These are phyloP conservation scores for Lepidostoma basale DNA, from an alignment of 1,140 invertebrate genomes.

Conservation along the genomic window DNA sequence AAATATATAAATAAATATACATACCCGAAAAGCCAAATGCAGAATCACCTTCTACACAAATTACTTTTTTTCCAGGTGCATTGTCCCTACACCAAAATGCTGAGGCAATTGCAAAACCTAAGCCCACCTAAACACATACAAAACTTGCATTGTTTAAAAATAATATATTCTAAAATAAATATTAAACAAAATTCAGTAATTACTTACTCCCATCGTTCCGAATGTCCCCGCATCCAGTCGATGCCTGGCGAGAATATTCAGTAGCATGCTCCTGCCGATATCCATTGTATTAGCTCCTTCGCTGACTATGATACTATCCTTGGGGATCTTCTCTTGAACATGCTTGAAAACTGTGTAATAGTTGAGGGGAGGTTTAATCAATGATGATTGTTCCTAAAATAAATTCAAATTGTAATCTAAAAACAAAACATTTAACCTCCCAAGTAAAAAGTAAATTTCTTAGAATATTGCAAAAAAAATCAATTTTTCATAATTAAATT, in stretches of 20 bases:
- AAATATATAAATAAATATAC: too few species aligned
- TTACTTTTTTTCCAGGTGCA: conserved; percentile 78
- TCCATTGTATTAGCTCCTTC: conserved; percentile 99
- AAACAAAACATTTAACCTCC: not conserved
- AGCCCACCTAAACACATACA: conserved; percentile 67
- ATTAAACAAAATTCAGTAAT: not conserved
- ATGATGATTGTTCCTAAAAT: conserved; percentile 43
- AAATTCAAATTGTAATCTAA: not conserved
- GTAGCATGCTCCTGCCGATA: conserved; percentile 88
- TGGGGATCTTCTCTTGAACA: conserved; percentile 74
- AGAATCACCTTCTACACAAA: conserved; percentile 92
- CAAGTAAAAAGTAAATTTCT: not conserved
- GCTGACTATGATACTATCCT: conserved; percentile 91
- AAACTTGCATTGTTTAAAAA: not conserved
- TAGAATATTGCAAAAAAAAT: conserved; percentile 31
- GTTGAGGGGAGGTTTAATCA: conserved; percentile 77
- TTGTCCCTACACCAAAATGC: conserved; percentile 86
- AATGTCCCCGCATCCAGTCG: conserved; percentile 91
- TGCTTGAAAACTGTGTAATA: conserved; percentile 92
- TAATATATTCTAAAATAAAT: not conserved
- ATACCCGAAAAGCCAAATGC: conserved; percentile 91
- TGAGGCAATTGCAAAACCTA: conserved; percentile 91
- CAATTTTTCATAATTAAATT: conserved; percentile 24
- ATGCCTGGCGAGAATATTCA: conserved; percentile 83
- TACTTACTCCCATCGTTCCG: conserved; percentile 89